Percentiles rank a stretch among this genome's conserved stretches.
These are phyloP conservation scores for Platichthys stellatus DNA, from an alignment of 2,113 vertebrate genomes.

Conservation along the genomic window DNA sequence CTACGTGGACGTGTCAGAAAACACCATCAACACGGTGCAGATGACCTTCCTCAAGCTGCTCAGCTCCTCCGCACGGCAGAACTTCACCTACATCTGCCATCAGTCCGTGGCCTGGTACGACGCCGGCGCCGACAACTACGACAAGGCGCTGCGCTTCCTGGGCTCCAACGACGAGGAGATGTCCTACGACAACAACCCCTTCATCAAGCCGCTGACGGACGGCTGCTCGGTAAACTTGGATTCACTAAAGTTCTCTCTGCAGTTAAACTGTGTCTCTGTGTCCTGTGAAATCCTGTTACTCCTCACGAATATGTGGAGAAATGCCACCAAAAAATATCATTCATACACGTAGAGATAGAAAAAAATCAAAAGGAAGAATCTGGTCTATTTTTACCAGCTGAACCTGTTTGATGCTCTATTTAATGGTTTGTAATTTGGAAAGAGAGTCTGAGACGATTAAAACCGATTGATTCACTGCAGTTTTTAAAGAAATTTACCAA, in stretches of 20 bases:
- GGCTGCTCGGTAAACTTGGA: conserved; percentile 89
- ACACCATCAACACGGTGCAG: conserved; percentile 91
- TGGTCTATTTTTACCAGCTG: no score
- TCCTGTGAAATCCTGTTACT: conserved; percentile 31
- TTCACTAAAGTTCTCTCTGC: conserved; percentile 5
- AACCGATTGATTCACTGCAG: no score
- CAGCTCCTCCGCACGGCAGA: conserved; percentile 94
- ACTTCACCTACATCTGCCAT: conserved; percentile 97
- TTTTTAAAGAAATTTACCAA: no score
- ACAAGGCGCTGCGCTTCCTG: conserved; percentile 95
- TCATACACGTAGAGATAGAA: not conserved
- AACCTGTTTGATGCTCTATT: not conserved
- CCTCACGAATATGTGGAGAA: conserved; percentile 29
- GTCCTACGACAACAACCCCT: conserved; percentile 95
- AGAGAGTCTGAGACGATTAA: not conserved
- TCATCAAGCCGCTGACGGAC: conserved; percentile 91
- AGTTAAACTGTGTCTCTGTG: no score
- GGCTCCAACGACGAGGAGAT: conserved; percentile 98
- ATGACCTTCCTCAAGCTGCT: conserved; percentile 99
- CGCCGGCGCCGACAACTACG: conserved; percentile 86
- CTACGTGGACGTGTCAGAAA: conserved; percentile 90
- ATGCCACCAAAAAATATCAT: not conserved
- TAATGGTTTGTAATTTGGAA: not conserved
- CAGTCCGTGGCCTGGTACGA: conserved; percentile 96
- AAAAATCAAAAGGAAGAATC: no score